These are phyloP conservation scores for Dicrostonyx torquatus DNA, from an alignment of 2,797 vertebrate species.

Conservation along the genomic window DNA sequence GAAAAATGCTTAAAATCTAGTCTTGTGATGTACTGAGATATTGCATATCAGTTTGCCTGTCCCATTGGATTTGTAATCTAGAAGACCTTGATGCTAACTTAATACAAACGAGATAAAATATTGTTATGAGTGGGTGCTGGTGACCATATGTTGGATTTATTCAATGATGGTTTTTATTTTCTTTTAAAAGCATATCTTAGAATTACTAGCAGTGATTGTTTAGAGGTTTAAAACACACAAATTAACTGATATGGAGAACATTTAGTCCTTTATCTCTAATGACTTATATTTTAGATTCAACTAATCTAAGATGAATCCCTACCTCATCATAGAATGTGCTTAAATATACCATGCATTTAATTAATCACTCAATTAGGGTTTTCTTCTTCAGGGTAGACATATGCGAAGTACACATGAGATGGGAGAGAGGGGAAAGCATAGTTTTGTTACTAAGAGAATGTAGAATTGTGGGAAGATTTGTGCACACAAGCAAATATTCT, in stretches of 20 bases:
- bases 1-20: constrained; percentile 48
- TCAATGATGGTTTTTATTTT: constrained; percentile 63
- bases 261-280: background rate
- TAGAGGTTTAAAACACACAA: constrained; percentile 49
- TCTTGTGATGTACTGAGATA: constrained; percentile 38
- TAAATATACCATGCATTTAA: background rate
- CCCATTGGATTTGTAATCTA: constrained; percentile 63
- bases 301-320: background rate
- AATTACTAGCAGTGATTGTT: constrained; percentile 47
- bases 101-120: constrained; percentile 73
- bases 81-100: constrained; percentile 72
- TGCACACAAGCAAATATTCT: constrained; percentile 9
- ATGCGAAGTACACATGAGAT: background rate
- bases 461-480: background rate
- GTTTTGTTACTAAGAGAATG: background rate
- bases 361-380: background rate
- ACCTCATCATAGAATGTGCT: background rate
- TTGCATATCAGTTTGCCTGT: constrained; percentile 45
- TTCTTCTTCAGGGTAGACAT: background rate
- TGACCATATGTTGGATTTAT: constrained; percentile 65
- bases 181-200: constrained; percentile 45
- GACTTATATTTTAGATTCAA: constrained; percentile 35
- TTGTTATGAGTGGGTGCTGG: constrained; percentile 51
- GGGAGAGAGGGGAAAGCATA: background rate
- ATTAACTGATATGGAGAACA: background rate